Base-by-base conservation (phyloP, 2,888 invertebrate genomes). In the Zaprionus bogoriensis region DNA sequence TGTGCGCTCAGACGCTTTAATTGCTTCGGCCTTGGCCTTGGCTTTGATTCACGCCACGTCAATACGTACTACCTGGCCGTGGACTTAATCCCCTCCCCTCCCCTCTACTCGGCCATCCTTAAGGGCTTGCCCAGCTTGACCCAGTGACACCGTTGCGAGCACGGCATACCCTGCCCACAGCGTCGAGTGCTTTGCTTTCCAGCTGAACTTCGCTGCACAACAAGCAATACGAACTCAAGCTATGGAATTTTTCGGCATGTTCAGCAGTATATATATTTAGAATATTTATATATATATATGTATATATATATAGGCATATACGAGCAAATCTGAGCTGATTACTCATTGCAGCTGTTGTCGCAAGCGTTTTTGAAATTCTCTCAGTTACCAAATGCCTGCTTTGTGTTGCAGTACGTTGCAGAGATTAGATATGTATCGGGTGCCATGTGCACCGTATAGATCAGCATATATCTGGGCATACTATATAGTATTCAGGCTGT, bases 1-100 rank as follows among this genome's bases (percentile, higher is more conserved):
- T 72, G 68, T 68, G 62, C 77, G 77, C 60, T 80, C 77, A 73
- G 55, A 59, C 47, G 57, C 60, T 55, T 63, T 63, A 78, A 78
- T 85, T 66, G 42, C 52, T 38, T 48, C 54, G 75, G 46, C 78
- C 78, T 85, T 85, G 75, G 53, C 63, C 78, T 85, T 85, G 63
- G 58, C 60, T 64, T 54, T 60, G 53, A 74, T 63, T 81, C 59
- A 46, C 27, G 28, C 27, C 36, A 57, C 30, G 14, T 47, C 27
- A n/a, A 30, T 9, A n/a, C n/a, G n/a, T n/a, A n/a, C n/a, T n/a
- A n/a, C 1, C 44, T 7, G 20, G 10, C 2, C 6, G n/a, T n/a
- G n/a, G n/a, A n/a, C n/a, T n/a, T n/a, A n/a, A 10, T 4, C 4
- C 9, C 25, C n/a, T 0, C 3, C 1, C 1, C 4, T 27, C 14